Percentiles rank a stretch among this genome's conserved stretches.
Evolutionary conservation across 1,140 invertebrate genomes (phyloP).

Genomic region (Orchesella cincta): DNA sequence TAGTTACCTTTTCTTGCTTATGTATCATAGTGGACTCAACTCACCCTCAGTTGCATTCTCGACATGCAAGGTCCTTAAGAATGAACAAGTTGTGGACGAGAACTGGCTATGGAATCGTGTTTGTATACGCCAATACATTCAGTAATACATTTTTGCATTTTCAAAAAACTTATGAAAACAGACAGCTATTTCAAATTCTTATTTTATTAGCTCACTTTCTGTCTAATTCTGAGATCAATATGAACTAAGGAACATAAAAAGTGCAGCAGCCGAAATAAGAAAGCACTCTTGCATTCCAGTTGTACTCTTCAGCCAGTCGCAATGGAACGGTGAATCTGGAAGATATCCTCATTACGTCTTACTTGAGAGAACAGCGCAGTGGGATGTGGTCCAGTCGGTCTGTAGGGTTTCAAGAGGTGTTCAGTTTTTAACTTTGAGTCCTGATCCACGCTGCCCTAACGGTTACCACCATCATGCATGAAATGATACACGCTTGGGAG

Average conservation of each 20-base stretch:
- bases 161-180: background rate
- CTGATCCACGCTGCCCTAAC: slow-evolving; percentile 8
- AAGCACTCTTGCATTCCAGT: slow-evolving; percentile 16
- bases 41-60: background rate
- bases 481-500: slow-evolving; percentile 9
- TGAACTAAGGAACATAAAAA: background rate
- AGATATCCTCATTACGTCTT: background rate
- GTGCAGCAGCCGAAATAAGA: background rate
- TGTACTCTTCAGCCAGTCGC: background rate
- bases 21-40: background rate
- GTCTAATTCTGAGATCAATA: background rate
- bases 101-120: slow-evolving; percentile 19
- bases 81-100: slow-evolving; percentile 11
- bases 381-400: slow-evolving; percentile 17
- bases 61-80: background rate
- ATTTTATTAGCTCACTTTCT: background rate
- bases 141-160: background rate
- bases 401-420: slow-evolving; percentile 10
- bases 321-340: background rate
- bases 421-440: slow-evolving; percentile 1
- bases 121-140: slow-evolving; percentile 6
- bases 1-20: too few relatives aligned
- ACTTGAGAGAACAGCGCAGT: background rate
- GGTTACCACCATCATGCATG: slow-evolving; percentile 7
- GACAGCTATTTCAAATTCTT: too few relatives aligned